Conservation (phyloP, 1,140 invertebrate genomes). For the Pseudomyrmex flavicornis region DNA sequence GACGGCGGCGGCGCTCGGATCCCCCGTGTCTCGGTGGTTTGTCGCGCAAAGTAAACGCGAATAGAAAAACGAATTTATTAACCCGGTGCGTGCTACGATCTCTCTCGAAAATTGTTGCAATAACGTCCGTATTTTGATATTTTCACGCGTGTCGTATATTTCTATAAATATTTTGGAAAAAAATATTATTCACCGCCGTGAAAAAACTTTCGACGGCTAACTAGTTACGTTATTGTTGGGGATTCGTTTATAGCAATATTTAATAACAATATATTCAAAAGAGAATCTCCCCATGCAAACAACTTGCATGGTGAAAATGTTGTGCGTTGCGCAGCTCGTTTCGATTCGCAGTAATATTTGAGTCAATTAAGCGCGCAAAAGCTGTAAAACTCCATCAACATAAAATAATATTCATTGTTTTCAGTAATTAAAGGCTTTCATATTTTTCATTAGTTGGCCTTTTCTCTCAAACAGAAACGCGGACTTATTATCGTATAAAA, state of each 20-base stretch:
- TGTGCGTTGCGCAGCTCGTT: background rate
- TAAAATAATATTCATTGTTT: slow-evolving; percentile 46
- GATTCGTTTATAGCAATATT: background rate
- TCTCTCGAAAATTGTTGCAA: slow-evolving; percentile 10
- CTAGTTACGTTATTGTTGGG: background rate
- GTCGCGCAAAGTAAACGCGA: background rate
- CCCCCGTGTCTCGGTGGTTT: slow-evolving; percentile 15
- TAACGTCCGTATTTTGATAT: background rate
- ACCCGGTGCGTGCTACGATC: too few species aligned
- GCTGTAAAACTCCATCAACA: background rate
- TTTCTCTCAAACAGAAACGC: background rate
- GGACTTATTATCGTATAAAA: background rate
- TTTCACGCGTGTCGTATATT: background rate
- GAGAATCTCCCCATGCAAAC: too few species aligned
- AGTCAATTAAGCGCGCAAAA: slow-evolving; percentile 12
- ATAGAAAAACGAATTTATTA: background rate
- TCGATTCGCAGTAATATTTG: background rate
- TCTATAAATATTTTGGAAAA: too few species aligned
- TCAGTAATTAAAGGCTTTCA: slow-evolving; percentile 18
- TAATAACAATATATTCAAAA: background rate
- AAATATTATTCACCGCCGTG: background rate
- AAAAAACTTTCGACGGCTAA: background rate
- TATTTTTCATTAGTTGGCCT: slow-evolving; percentile 27
- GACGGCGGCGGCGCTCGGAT: slow-evolving; percentile 65
- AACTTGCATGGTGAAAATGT: too few species aligned